These are phyloP conservation scores for Dorcus parallelipipedus DNA, from an alignment of 2,888 invertebrate genomes.

Conservation along the genomic window DNA sequence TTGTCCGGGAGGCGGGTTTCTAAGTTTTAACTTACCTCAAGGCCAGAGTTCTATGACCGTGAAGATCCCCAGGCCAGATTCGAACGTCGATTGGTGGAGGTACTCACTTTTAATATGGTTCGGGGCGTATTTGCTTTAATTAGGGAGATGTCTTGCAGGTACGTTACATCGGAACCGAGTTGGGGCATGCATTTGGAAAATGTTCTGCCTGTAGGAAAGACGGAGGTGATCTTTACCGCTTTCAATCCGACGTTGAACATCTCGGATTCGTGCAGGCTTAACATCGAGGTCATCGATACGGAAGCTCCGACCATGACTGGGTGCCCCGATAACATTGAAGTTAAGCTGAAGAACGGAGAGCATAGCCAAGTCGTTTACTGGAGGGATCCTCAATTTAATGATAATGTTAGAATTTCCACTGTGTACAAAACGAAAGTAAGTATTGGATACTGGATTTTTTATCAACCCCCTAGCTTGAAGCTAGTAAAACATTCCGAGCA, in stretches of 20 bases:
- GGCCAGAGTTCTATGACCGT: slow-evolving; percentile 51
- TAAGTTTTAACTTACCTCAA: slow-evolving; percentile 55
- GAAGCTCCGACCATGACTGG: slow-evolving; percentile 55
- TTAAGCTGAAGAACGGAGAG: slow-evolving; percentile 54
- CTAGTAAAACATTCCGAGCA: background rate
- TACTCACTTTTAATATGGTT: slow-evolving; percentile 27
- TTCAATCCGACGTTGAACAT: slow-evolving; percentile 55
- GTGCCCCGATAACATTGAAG: slow-evolving; percentile 63
- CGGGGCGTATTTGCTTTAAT: background rate
- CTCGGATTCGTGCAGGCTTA: slow-evolving; percentile 57
- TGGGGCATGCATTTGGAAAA: slow-evolving; percentile 62
- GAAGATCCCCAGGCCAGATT: slow-evolving; percentile 56
- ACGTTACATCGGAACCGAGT: slow-evolving; percentile 57
- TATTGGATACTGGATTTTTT: background rate
- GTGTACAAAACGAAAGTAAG: slow-evolving; percentile 61
- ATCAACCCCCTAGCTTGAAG: background rate
- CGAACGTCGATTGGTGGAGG: slow-evolving; percentile 65
- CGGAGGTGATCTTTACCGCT: slow-evolving; percentile 59
- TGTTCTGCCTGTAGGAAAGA: slow-evolving; percentile 57
- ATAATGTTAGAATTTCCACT: slow-evolving; percentile 55
- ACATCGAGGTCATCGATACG: slow-evolving; percentile 58
- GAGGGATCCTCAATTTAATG: slow-evolving; percentile 63
- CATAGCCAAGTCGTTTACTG: slow-evolving; percentile 57
- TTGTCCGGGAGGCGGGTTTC: slow-evolving; percentile 57
- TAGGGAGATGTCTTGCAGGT: slow-evolving; percentile 42